Evolutionary conservation across 2,113 vertebrate species (phyloP), one percentile per base, ranked within the genome.

Genomic region (Odontesthes bonariensis): DNA sequence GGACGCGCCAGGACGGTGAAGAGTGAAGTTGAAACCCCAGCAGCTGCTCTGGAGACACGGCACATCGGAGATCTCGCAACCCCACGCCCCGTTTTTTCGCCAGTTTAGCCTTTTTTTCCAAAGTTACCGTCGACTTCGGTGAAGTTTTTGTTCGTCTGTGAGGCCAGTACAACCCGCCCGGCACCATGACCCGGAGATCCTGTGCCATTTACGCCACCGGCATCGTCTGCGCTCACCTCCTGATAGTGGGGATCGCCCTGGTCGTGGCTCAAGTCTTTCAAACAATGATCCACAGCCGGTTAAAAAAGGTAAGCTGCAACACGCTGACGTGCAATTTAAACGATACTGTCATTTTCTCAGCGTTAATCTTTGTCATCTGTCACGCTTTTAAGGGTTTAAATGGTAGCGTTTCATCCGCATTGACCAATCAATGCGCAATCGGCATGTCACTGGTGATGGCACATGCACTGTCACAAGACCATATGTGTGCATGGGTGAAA

Each of bases 201-300:
- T 95, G 93, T 90, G 88, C 91, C 81, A 95, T 95, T 91, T 95
- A 95, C 89, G 93, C 91, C 75, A 95, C 93, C 68, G 94, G 93
- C 6, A 93, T 94, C 84, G 91, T 93, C 79, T 90, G 93, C 65
- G 94, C 93, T 81, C 93, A 91, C 88, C 91, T 95, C 61, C 92
- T 95, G 44, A 94, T 95, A 0, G 79, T 94, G 60, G 94, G 94
- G 60, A 94, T 95, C 90, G 94, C 92, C 77, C 84, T 95, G 85
- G 84, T 95, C 47, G 91, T 94, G 84, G 93, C 91, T 81, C 94
- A 95, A 82, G 93, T 95, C 91, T 95, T 94, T 85, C 94, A 94
- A 84, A 95, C 94, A 47, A 84, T 94, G 89, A 94, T 95, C 14
- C 84, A 94, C 61, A 92, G 84, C 72, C 89, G 94, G 56, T 71